phyloP scores from a whole-genome alignment of 2,113 vertebrate genomes.

The Lophochroa leadbeateri region DNA sequence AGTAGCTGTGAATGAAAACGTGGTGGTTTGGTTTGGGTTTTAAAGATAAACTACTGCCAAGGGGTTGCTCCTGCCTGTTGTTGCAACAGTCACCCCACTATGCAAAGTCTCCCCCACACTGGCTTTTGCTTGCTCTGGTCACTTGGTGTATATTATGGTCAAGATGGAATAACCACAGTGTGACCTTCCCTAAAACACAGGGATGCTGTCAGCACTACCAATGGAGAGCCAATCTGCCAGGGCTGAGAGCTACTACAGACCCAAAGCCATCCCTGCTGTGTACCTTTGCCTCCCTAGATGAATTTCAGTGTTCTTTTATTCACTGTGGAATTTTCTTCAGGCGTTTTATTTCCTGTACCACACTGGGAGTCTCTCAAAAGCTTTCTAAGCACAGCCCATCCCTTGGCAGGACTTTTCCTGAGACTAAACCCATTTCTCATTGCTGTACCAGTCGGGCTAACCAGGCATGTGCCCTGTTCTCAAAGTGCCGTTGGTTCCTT shows the following conservation, averaged over 20 bases:
- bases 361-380: not conserved
- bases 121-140: not conserved
- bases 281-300: not conserved
- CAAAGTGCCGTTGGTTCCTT: not conserved
- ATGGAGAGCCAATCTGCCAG: rapidly evolving
- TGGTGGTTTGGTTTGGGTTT: not conserved
- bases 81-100: not conserved
- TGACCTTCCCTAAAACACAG: not conserved
- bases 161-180: not conserved
- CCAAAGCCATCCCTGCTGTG: not conserved
- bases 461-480: not conserved
- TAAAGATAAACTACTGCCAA: not conserved
- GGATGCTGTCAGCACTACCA: rapidly evolving
- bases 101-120: not conserved
- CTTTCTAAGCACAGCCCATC: not conserved
- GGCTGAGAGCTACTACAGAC: not conserved
- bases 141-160: not conserved
- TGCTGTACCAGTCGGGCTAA: not conserved
- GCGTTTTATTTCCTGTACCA: not conserved
- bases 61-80: not conserved
- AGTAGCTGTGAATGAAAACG: not conserved
- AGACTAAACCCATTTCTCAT: rapidly evolving
- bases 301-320: not conserved
- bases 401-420: not conserved
- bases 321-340: not conserved